phyloP scores from a whole-genome alignment of 2,113 vertebrate species.

The Galeopterus variegatus region DNA sequence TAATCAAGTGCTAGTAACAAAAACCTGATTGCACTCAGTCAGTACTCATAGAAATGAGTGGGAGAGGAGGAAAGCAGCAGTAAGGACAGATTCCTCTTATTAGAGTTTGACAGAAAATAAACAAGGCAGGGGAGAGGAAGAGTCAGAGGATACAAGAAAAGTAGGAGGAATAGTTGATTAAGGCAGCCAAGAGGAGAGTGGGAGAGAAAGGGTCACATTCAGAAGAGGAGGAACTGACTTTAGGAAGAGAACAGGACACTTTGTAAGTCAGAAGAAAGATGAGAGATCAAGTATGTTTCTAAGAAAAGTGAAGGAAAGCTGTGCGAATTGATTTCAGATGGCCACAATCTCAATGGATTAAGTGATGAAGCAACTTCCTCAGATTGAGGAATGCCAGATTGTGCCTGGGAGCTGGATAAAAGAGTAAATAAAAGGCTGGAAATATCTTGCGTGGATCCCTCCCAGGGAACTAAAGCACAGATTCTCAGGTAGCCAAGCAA shows the following conservation, averaged over 20 bases:
- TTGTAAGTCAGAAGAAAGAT: background rate
- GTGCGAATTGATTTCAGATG: background rate
- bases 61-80: background rate
- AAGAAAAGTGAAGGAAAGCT: background rate
- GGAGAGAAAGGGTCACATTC: background rate
- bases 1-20: background rate
- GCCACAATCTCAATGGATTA: background rate
- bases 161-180: background rate
- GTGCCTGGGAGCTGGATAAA: background rate
- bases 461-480: background rate
- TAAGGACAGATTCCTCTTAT: background rate
- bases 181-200: background rate
- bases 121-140: background rate
- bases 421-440: background rate
- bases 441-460: background rate
- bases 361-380: background rate
- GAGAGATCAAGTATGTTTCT: background rate
- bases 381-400: background rate
- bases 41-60: background rate
- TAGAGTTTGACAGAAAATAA: background rate
- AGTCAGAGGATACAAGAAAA: background rate
- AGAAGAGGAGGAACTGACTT: background rate
- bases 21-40: slow-evolving; percentile 12
- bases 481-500: background rate
- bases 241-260: background rate